Evolutionary conservation across 2,888 invertebrate genomes (phyloP).

Genomic region (Drosophila fungiperda): DNA sequence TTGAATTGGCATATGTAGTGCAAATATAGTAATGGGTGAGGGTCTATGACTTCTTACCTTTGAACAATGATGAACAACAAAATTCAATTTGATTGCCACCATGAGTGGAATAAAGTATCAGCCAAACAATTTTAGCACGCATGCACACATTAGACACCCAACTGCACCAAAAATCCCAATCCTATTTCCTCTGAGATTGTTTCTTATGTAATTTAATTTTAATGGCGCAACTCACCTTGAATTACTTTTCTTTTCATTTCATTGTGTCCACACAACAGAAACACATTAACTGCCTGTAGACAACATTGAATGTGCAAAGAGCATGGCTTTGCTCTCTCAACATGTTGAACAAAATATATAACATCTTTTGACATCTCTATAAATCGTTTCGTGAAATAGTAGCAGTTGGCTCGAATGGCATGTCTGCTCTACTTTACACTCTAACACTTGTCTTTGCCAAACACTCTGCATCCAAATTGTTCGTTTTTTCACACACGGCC

Average conservation of each 20-base stretch:
- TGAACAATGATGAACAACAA: conserved; percentile 31
- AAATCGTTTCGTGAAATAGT: conserved; percentile 43
- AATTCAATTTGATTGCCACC: conserved; percentile 8
- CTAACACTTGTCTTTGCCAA: conserved; percentile 53
- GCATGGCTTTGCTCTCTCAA: conserved; percentile 39
- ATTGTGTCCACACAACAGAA: conserved; percentile 26
- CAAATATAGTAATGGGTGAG: conserved; percentile 18
- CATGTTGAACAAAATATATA: conserved; percentile 42
- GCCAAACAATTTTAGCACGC: not conserved
- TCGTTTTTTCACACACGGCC: conserved; percentile 44
- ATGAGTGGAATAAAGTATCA: conserved; percentile 4
- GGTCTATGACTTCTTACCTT: conserved; percentile 36
- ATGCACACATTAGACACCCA: not conserved
- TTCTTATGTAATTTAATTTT: conserved; percentile 26
- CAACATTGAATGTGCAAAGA: conserved; percentile 54
- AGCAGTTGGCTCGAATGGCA: conserved; percentile 45
- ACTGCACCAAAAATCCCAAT: conserved; percentile 5
- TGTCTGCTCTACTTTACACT: conserved; percentile 70
- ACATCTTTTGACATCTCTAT: conserved; percentile 55
- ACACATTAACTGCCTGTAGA: conserved; percentile 17
- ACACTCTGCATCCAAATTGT: conserved; percentile 32
- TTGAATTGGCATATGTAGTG: conserved; percentile 11
- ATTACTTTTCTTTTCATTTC: conserved; percentile 51
- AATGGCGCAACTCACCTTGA: conserved; percentile 66
- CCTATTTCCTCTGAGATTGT: conserved; percentile 5